Evolutionary conservation across 2,888 invertebrate species (phyloP), one percentile per base, ranked within the genome.

Genomic region (Aplocera efformata): DNA sequence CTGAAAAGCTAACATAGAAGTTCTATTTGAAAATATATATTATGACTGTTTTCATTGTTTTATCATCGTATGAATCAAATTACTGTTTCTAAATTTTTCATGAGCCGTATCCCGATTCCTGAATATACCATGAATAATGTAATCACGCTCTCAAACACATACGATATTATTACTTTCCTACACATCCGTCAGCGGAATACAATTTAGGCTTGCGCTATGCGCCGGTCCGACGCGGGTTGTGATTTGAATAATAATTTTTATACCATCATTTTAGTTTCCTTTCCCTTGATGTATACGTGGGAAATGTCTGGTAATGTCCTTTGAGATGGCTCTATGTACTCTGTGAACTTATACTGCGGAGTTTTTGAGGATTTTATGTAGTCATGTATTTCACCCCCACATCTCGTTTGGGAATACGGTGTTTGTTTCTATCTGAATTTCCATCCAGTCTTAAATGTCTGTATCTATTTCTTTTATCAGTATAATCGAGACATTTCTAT

Each of bases 231-330:
- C 69, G 62, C 60, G 66, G 60, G 58, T 72, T 85, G 84, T 85
- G 85, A 80, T 85, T 84, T 85, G 86, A 86, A 88, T 86, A 86
- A 82, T 84, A 86, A 86, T 84, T 77, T 78, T 79, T 73, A 72
- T 76, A 67, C 73, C 75, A 74, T 77, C 84, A 81, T 83, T 84
- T 79, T 67, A 75, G 84, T 78, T 84, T 86, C 84, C 83, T 85
- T 79, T 82, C 79, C 72, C 77, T 68, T 66, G 61, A 60, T 66
- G 59, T 67, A 71, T 67, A 79, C 84, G 86, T 86, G 86, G 84
- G 86, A 86, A 86, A 86, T 71, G 75, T 72, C 74, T 66, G 64
- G 70, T 70, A 81, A 80, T 82, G 74, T 78, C 72, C 71, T 79
- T 60, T 47, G 67, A 74, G 69, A 72, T 72, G 60, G 58, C 56